Percentiles rank a stretch among this genome's conserved stretches.
phyloP scores from a whole-genome alignment of 2,888 invertebrate species.

The Platypus cylindrus region DNA sequence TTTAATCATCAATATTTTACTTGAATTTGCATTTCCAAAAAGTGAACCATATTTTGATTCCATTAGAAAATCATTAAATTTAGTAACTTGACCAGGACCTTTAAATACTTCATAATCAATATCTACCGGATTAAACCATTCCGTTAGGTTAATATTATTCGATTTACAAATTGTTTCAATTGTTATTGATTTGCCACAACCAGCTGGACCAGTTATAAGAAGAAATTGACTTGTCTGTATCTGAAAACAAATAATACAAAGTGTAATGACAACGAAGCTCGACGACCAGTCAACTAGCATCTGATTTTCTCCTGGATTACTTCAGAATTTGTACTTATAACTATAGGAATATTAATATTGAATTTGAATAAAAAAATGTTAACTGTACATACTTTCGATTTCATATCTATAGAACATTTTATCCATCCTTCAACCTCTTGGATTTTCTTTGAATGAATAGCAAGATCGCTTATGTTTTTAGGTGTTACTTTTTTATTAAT shows the following conservation, averaged over 20 bases:
- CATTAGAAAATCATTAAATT: constrained; percentile 64
- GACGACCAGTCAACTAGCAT: too few species aligned
- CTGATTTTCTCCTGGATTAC: neutral
- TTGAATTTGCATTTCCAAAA: constrained; percentile 30
- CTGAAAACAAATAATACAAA: constrained; percentile 19
- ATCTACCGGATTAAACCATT: constrained; percentile 77
- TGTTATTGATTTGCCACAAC: constrained; percentile 71
- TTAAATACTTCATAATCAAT: constrained; percentile 45
- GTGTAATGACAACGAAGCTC: too few species aligned
- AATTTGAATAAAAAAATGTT: constrained; percentile 1
- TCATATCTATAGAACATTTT: constrained; percentile 18
- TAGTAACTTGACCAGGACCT: constrained; percentile 47
- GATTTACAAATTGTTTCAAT: constrained; percentile 53
- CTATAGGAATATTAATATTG: too few species aligned
- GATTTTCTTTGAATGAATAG: constrained; percentile 62
- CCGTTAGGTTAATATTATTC: constrained; percentile 45
- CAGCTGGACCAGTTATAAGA: constrained; percentile 70
- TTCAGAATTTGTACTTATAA: too few species aligned
- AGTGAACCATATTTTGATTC: constrained; percentile 65
- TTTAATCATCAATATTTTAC: constrained; percentile 56
- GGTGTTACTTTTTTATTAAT: constrained; percentile 53
- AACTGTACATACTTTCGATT: neutral
- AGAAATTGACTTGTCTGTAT: constrained; percentile 44
- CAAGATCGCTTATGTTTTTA: constrained; percentile 46
- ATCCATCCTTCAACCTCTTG: constrained; percentile 62